Percentiles rank a stretch among this genome's conserved stretches.
These are phyloP conservation scores for Pectinophora gossypiella DNA, from an alignment of 1,140 invertebrate genomes.

Conservation along the genomic window DNA sequence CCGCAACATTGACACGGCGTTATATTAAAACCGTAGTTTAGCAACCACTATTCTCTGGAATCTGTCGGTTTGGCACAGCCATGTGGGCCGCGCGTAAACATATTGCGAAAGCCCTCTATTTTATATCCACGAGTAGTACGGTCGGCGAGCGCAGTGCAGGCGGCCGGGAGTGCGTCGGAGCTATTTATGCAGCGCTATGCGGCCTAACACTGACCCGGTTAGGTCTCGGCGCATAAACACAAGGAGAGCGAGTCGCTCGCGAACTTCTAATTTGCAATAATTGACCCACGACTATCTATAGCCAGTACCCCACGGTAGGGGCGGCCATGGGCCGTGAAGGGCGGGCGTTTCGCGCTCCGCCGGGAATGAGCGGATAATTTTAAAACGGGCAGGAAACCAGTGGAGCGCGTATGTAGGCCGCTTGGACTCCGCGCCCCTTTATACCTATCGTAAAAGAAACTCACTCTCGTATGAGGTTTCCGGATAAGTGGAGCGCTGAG, in stretches of 20 bases:
- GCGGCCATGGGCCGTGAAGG: constrained; percentile 54
- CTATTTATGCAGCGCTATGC: constrained; percentile 69
- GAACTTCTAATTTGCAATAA: constrained; percentile 12
- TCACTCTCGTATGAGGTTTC: constrained; percentile 40
- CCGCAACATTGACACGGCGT: constrained; percentile 24
- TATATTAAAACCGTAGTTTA: constrained; percentile 33
- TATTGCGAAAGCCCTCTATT: constrained; percentile 45
- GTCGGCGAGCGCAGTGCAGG: constrained; percentile 18
- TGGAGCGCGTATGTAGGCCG: constrained; percentile 60
- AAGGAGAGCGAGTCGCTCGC: constrained; percentile 42
- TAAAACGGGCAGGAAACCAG: constrained; percentile 62
- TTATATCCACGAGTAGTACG: constrained; percentile 23
- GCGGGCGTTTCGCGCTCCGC: constrained; percentile 50
- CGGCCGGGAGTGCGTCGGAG: constrained; percentile 17
- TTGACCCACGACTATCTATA: constrained; percentile 38
- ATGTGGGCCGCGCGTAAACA: constrained; percentile 40
- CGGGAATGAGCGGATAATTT: constrained; percentile 59
- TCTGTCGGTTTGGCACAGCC: constrained; percentile 40
- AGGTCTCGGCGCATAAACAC: constrained; percentile 54
- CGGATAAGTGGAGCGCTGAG: constrained; percentile 54
- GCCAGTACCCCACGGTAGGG: constrained; percentile 29
- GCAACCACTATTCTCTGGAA: constrained; percentile 40
- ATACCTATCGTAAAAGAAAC: constrained; percentile 47
- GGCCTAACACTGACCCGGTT: constrained; percentile 72
- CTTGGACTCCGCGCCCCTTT: constrained; percentile 43